These are phyloP conservation scores for Philonicus albiceps DNA, from an alignment of 2,888 invertebrate genomes.

Conservation along the genomic window DNA sequence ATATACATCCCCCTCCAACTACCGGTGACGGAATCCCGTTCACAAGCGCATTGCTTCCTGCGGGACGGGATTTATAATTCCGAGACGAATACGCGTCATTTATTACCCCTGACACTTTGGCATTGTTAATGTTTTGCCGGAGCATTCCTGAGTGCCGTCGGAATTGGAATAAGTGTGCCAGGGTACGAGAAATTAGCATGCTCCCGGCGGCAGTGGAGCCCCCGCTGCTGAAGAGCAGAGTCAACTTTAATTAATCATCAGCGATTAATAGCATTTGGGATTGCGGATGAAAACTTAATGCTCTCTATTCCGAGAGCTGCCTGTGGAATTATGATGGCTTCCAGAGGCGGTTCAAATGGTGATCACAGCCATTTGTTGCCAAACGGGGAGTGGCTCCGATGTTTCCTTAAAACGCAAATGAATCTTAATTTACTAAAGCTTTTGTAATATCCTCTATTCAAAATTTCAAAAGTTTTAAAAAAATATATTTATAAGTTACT, in stretches of 20 bases:
- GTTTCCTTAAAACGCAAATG: not conserved
- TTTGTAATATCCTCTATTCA: no score
- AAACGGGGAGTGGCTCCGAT: not conserved
- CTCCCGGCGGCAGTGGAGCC: not conserved
- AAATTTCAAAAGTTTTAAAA: no score
- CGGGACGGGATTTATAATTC: not conserved
- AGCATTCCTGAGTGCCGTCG: not conserved
- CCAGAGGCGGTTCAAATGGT: not conserved
- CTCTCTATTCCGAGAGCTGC: not conserved
- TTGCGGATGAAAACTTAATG: not conserved
- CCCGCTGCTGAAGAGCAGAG: not conserved
- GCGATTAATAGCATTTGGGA: conserved; percentile 17
- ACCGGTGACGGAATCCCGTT: not conserved
- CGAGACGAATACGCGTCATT: conserved; percentile 26
- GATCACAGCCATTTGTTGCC: not conserved
- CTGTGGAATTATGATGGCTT: not conserved
- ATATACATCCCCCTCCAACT: not conserved
- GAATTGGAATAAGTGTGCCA: not conserved
- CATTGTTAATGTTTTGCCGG: not conserved
- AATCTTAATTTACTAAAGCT: no score
- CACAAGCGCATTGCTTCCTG: not conserved
- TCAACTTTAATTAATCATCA: conserved; percentile 24
- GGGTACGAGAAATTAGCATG: not conserved
- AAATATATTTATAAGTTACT: no score
- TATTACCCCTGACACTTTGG: conserved; percentile 17